Evolutionary conservation across 2,113 vertebrate species (phyloP).

Genomic region (Gracilinanus agilis): DNA sequence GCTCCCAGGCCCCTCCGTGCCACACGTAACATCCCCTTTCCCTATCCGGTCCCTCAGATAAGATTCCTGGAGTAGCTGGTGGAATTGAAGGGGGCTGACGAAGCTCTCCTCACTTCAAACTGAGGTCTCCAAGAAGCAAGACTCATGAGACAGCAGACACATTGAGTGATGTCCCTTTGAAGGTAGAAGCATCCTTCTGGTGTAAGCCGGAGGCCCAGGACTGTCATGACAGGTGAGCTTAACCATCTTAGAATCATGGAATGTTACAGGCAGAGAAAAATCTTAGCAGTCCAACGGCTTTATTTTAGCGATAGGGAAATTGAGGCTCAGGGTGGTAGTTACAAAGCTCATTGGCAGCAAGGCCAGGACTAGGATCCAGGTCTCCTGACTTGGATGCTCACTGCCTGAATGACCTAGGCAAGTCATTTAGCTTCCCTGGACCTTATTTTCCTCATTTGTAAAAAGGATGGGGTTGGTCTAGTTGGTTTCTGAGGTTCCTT

Average conservation of each 20-base stretch:
- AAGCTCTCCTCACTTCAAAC: background rate
- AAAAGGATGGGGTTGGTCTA: background rate
- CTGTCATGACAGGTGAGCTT: background rate
- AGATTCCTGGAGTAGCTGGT: background rate
- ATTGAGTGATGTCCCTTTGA: background rate
- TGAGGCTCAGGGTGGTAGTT: conserved; percentile 10
- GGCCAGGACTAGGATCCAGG: background rate
- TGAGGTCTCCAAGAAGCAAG: background rate
- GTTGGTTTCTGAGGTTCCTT: background rate
- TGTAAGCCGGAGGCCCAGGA: background rate
- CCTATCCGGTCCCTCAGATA: background rate
- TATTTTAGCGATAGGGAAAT: background rate
- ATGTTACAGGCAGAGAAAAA: background rate
- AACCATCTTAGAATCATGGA: conserved; percentile 14
- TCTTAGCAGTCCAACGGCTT: background rate
- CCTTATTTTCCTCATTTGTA: background rate
- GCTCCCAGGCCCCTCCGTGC: background rate
- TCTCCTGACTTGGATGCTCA: background rate
- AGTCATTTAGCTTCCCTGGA: background rate
- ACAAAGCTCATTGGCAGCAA: background rate
- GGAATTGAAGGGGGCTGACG: background rate
- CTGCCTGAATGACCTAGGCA: background rate
- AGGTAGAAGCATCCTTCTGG: background rate
- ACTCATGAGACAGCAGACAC: background rate
- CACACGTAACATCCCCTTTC: background rate